Evolutionary conservation across 2,888 invertebrate species (phyloP).

Genomic region (Heliconius hortense): DNA sequence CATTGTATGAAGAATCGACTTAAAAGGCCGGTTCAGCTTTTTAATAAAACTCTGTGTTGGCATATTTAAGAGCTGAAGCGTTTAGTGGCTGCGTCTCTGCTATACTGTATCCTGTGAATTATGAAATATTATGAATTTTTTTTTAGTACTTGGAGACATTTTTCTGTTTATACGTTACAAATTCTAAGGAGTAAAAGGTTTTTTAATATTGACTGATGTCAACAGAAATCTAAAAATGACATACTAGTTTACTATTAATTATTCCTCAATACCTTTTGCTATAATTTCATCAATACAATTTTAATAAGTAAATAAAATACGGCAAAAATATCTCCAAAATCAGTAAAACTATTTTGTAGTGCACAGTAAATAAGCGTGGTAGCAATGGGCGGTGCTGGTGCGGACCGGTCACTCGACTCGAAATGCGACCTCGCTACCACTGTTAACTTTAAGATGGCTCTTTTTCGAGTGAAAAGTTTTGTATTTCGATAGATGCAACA

Average conservation of each 20-base stretch:
- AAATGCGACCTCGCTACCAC: slow-evolving; percentile 59
- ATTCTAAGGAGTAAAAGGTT: background rate
- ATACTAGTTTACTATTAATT: background rate
- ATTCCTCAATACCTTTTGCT: background rate
- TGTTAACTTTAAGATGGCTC: slow-evolving; percentile 64
- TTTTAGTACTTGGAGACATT: background rate
- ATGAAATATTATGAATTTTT: background rate
- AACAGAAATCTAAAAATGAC: background rate
- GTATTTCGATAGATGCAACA: slow-evolving; percentile 65
- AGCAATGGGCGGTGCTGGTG: slow-evolving; percentile 61
- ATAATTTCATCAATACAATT: background rate
- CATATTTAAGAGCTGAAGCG: slow-evolving; percentile 51
- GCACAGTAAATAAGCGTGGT: slow-evolving; percentile 68
- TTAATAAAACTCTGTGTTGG: slow-evolving; percentile 49
- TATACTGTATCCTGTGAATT: slow-evolving; percentile 13
- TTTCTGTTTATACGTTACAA: background rate
- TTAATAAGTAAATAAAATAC: slow-evolving; percentile 20
- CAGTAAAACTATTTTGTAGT: slow-evolving; percentile 68
- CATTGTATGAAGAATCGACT: slow-evolving; percentile 48
- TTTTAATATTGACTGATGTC: background rate
- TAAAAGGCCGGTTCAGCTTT: slow-evolving; percentile 49
- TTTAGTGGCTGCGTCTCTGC: slow-evolving; percentile 39
- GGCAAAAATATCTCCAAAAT: slow-evolving; percentile 67
- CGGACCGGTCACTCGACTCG: slow-evolving; percentile 63
- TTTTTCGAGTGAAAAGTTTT: slow-evolving; percentile 69